phyloP scores from a whole-genome alignment of 2,888 invertebrate species.

The Dynastes tityus region DNA sequence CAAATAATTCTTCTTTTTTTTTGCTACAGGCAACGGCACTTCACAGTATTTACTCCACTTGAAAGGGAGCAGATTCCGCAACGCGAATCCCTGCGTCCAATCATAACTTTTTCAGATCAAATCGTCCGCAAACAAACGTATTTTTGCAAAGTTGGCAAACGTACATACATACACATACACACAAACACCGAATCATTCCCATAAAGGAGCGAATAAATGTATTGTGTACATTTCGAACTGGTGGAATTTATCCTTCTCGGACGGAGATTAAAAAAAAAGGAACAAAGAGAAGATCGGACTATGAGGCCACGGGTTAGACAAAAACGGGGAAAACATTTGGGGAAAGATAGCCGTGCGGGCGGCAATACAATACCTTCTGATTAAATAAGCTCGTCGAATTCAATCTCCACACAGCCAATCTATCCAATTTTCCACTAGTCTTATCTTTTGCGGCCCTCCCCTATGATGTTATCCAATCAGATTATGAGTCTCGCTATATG shows the following conservation, averaged over 20 bases:
- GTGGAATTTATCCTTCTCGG: constrained; percentile 55
- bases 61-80: constrained; percentile 9
- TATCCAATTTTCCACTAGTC: constrained; percentile 70
- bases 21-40: neutral
- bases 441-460: constrained; percentile 68
- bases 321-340: constrained; percentile 49
- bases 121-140: constrained; percentile 59
- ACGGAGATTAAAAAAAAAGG: constrained; percentile 43
- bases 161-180: constrained; percentile 1
- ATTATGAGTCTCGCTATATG: constrained; percentile 55
- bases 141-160: constrained; percentile 55
- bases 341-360: constrained; percentile 54
- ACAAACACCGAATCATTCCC: constrained; percentile 14
- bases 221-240: constrained; percentile 53
- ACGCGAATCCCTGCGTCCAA: constrained; percentile 21
- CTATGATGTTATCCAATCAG: constrained; percentile 67
- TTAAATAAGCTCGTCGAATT: constrained; percentile 70
- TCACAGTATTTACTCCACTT: constrained; percentile 19
- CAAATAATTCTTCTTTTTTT: constrained; percentile 18
- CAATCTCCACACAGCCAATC: constrained; percentile 67
- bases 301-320: constrained; percentile 46
- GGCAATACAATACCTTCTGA: constrained; percentile 60
- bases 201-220: constrained; percentile 55
- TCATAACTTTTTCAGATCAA: constrained; percentile 49
- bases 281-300: constrained; percentile 34